Conservation (phyloP, 1,140 invertebrate species). For the Zaprionus inermis region DNA sequence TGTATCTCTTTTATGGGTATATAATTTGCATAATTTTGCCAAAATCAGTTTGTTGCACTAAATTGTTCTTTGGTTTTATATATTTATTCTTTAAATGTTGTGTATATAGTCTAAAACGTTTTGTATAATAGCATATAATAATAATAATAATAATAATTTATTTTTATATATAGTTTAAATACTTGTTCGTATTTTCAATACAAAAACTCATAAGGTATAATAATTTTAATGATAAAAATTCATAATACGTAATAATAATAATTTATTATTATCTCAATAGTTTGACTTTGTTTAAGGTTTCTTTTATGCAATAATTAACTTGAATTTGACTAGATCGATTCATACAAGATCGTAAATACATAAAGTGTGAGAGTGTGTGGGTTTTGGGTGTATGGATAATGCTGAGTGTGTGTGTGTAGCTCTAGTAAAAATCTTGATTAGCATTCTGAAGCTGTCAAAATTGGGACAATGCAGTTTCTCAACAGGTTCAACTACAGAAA, state of each 20-base stretch:
- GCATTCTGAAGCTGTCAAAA: slow-evolving; percentile 66
- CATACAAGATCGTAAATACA: slow-evolving; percentile 77
- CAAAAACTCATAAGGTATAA: slow-evolving; percentile 73
- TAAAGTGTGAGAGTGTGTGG: slow-evolving; percentile 54
- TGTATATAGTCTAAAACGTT: slow-evolving; percentile 75
- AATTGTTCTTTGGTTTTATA: slow-evolving; percentile 52
- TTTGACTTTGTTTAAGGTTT: slow-evolving; percentile 69
- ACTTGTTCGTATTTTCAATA: slow-evolving; percentile 78
- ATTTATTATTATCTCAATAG: slow-evolving; percentile 79
- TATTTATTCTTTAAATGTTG: slow-evolving; percentile 53
- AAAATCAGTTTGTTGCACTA: slow-evolving; percentile 79
- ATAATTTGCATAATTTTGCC: slow-evolving; percentile 79
- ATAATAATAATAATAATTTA: slow-evolving; percentile 62
- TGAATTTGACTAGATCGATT: slow-evolving; percentile 81
- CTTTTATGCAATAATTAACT: slow-evolving; percentile 79
- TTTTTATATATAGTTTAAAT: slow-evolving; percentile 62
- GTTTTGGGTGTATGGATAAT: slow-evolving; percentile 29
- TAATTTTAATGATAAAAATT: slow-evolving; percentile 57
- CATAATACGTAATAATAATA: slow-evolving; percentile 65
- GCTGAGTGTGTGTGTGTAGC: slow-evolving; percentile 42
- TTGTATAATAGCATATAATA: slow-evolving; percentile 80
- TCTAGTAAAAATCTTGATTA: slow-evolving; percentile 77
- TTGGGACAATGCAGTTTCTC: slow-evolving; percentile 35
- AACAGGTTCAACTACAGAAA: slow-evolving; percentile 65
- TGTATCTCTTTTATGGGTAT: slow-evolving; percentile 47